Percentiles rank a stretch among this genome's conserved stretches.
Evolutionary conservation across 2,797 vertebrate genomes (phyloP).

Genomic region (Tokudaia tokunoshimensis): DNA sequence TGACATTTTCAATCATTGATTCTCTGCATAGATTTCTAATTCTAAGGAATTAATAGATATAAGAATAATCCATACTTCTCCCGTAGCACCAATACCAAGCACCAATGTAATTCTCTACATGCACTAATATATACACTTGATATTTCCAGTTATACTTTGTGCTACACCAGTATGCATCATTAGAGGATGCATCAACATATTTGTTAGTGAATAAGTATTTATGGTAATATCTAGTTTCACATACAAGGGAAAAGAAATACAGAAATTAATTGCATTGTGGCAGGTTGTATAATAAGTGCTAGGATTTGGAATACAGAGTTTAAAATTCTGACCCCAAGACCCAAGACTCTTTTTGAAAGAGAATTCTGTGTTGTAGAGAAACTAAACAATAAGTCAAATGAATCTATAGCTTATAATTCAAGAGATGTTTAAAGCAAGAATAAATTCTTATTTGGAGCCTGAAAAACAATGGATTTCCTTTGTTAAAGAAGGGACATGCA

Average conservation of each 20-base stretch:
- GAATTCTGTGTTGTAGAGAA: background rate
- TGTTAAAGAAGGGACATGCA: background rate
- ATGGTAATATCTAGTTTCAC: background rate
- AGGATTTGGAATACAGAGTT: background rate
- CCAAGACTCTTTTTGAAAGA: background rate
- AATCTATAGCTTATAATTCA: conserved; percentile 4
- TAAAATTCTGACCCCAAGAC: background rate
- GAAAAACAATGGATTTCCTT: background rate
- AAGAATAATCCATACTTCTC: background rate
- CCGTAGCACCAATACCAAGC: background rate
- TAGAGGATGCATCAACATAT: background rate
- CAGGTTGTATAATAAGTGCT: background rate
- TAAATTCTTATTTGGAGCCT: background rate
- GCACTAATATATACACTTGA: background rate
- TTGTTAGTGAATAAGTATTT: background rate
- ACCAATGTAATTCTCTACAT: background rate
- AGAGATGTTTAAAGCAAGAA: background rate
- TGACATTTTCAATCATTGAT: background rate
- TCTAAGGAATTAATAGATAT: background rate
- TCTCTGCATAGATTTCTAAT: background rate
- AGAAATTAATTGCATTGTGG: background rate
- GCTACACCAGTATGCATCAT: background rate
- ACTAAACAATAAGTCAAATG: background rate
- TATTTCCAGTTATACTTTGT: background rate
- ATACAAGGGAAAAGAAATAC: background rate